These are phyloP conservation scores for Drosophila sp. DNA, from an alignment of 1,140 invertebrate species.

Conservation along the genomic window DNA sequence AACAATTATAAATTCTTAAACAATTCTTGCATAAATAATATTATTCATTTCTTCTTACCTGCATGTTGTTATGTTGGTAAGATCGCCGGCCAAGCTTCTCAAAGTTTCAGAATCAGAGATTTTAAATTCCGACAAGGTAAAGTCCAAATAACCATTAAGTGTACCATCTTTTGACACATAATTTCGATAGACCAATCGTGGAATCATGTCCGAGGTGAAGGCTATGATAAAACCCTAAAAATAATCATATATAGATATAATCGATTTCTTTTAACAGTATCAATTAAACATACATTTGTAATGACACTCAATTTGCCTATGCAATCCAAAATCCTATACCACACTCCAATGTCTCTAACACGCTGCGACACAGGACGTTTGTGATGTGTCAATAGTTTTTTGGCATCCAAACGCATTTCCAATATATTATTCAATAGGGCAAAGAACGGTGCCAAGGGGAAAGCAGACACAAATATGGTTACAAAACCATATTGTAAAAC, in stretches of 20 bases:
- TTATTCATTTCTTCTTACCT: conserved; percentile 73
- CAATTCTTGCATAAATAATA: not conserved
- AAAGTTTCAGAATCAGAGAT: conserved; percentile 87
- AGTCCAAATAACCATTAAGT: conserved; percentile 91
- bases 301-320: conserved; percentile 95
- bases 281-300: conserved; percentile 90
- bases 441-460: conserved; percentile 94
- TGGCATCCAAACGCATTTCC: conserved; percentile 94
- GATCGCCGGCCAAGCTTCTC: conserved; percentile 65
- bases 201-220: conserved; percentile 99
- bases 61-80: conserved; percentile 64
- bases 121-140: conserved; percentile 92
- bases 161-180: conserved; percentile 85
- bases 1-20: not conserved
- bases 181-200: conserved; percentile 92
- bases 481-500: conserved; percentile 96
- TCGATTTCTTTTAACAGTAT: not conserved
- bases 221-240: conserved; percentile 98
- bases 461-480: conserved; percentile 95
- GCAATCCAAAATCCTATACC: conserved; percentile 95
- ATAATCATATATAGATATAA: not conserved
- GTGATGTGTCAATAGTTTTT: conserved; percentile 93
- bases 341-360: conserved; percentile 94
- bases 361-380: conserved; percentile 92
- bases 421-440: conserved; percentile 94